phyloP scores from a whole-genome alignment of 2,888 invertebrate species.

The Syritta pipiens region DNA sequence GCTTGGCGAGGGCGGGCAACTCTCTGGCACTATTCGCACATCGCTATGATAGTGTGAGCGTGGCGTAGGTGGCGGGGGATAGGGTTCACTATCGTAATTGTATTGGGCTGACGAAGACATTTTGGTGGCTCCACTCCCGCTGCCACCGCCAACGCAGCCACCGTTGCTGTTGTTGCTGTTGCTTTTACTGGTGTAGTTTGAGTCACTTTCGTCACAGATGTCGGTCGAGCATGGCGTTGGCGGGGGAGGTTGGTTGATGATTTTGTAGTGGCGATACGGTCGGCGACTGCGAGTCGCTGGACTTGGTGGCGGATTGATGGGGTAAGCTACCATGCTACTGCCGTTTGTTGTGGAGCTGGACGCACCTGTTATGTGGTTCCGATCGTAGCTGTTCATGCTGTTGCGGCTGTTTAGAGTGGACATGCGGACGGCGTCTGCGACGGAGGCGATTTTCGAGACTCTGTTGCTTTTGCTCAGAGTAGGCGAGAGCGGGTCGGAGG shows the following conservation, averaged over 20 bases:
- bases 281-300: slow-evolving; percentile 90
- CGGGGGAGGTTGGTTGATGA: slow-evolving; percentile 92
- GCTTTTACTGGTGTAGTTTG: slow-evolving; percentile 83
- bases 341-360: slow-evolving; percentile 79
- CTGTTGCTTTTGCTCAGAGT: slow-evolving; percentile 77
- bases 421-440: slow-evolving; percentile 83
- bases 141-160: slow-evolving; percentile 62
- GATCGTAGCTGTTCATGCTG: slow-evolving; percentile 84
- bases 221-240: slow-evolving; percentile 97
- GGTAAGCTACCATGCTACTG: slow-evolving; percentile 83
- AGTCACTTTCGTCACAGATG: slow-evolving; percentile 94
- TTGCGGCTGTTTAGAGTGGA: slow-evolving; percentile 83
- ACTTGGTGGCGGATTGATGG: slow-evolving; percentile 94
- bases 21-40: slow-evolving; percentile 81
- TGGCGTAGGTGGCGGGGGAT: slow-evolving; percentile 88
- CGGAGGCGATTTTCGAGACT: slow-evolving; percentile 79
- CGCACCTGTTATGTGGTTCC: slow-evolving; percentile 85
- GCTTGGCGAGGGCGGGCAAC: slow-evolving; percentile 85
- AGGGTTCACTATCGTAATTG: slow-evolving; percentile 84
- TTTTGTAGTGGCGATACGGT: slow-evolving; percentile 87
- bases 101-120: slow-evolving; percentile 78
- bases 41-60: slow-evolving; percentile 88
- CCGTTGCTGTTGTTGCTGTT: slow-evolving; percentile 78
- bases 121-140: slow-evolving; percentile 72
- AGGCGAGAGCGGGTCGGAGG: slow-evolving; percentile 84